These are phyloP conservation scores for Brachionus calyciflorus DNA, from an alignment of 1,140 invertebrate species.

Conservation along the genomic window DNA sequence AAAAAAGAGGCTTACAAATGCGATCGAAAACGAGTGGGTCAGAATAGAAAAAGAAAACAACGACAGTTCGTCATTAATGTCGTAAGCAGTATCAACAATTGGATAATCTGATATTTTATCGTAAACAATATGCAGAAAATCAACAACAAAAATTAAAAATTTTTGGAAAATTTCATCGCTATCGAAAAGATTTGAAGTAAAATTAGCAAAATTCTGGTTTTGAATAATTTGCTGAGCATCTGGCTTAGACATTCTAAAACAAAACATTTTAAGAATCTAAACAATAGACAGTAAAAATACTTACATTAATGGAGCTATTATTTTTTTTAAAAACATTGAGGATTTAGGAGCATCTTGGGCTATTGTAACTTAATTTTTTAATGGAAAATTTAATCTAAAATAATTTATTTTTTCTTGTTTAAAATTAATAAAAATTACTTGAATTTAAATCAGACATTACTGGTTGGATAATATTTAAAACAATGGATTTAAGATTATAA, in stretches of 20 bases:
- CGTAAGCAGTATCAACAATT: neutral
- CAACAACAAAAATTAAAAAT: conserved; percentile 37
- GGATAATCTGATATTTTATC: conserved; percentile 32
- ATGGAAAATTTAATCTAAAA: neutral
- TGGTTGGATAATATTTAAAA: conserved; percentile 31
- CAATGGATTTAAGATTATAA: conserved; percentile 18
- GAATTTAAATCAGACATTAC: conserved; percentile 30
- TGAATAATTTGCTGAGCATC: neutral
- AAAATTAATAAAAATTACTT: conserved; percentile 36
- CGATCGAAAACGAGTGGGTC: conserved; percentile 6
- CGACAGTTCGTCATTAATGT: neutral
- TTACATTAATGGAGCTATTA: conserved; percentile 29
- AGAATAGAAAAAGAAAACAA: conserved; percentile 29
- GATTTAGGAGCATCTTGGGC: neutral
- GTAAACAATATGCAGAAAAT: conserved; percentile 22
- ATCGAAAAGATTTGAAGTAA: conserved; percentile 1
- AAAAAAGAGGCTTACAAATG: neutral
- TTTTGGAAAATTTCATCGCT: conserved; percentile 29
- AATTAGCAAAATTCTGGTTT: neutral
- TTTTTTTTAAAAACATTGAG: neutral
- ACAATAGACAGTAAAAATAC: neutral
- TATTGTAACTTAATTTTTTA: neutral
- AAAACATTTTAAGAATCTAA: neutral
- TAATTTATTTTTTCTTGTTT: neutral
- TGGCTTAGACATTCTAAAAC: neutral